These are phyloP conservation scores for Hippocampus guttulatus DNA, from an alignment of 2,113 vertebrate species.

Conservation along the genomic window DNA sequence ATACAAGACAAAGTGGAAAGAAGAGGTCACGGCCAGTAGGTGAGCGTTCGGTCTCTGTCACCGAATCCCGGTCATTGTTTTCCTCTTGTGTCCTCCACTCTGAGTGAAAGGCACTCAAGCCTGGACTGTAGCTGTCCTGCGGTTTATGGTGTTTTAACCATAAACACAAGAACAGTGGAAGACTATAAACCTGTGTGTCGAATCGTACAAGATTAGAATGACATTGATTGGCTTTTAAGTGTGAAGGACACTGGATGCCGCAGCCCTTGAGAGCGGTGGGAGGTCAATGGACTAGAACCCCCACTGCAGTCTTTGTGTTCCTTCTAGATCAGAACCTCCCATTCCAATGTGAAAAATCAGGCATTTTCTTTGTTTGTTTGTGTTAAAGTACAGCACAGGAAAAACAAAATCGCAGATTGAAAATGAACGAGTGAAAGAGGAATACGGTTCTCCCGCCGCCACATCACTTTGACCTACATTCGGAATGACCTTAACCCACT, in stretches of 20 bases:
- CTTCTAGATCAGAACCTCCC: not conserved
- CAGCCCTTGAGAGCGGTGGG: constrained; percentile 24
- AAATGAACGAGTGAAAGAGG: not conserved
- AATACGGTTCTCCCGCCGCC: constrained; percentile 22
- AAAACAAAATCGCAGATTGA: not conserved
- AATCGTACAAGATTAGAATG: constrained; percentile 26
- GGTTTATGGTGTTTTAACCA: not conserved
- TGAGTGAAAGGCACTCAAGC: not conserved
- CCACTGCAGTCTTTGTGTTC: constrained; percentile 48
- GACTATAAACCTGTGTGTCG: not conserved
- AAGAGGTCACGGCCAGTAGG: constrained; percentile 13
- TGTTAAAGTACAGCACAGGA: not conserved
- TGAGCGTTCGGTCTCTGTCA: constrained; percentile 17
- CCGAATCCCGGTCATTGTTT: constrained; percentile 30
- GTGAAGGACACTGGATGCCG: constrained; percentile 42
- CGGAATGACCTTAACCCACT: constrained; percentile 60
- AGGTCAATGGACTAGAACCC: constrained; percentile 58
- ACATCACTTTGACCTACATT: constrained; percentile 59
- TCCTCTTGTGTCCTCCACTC: not conserved
- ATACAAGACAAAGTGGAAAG: constrained; percentile 1
- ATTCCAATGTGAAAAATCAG: not conserved
- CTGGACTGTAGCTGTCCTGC: not conserved
- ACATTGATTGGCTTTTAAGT: constrained; percentile 36
- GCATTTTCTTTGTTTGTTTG: not conserved
- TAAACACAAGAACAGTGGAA: not conserved